Conservation (phyloP, 2,797 vertebrate genomes). For the Lepilemur septentrionalis region DNA sequence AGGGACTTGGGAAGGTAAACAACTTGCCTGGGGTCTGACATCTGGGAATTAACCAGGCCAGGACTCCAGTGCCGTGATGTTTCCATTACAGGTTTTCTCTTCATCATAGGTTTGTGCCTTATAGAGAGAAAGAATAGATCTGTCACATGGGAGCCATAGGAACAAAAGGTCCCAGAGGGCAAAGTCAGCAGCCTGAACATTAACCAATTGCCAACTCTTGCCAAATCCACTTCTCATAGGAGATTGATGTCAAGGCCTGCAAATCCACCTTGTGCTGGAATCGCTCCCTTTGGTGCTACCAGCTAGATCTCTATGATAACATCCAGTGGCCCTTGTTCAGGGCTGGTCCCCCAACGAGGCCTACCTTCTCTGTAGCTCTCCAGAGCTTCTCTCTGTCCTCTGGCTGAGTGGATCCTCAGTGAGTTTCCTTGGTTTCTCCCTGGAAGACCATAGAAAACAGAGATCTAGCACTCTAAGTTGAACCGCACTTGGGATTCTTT, state of each 20-base stretch:
- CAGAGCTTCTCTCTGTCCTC: background rate
- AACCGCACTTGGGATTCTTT: background rate
- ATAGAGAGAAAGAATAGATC: background rate
- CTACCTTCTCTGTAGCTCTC: background rate
- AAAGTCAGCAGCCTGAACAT: background rate
- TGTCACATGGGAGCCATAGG: background rate
- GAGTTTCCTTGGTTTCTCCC: background rate
- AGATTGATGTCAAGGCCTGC: background rate
- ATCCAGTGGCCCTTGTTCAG: background rate
- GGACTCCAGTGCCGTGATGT: background rate
- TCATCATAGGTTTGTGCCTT: background rate
- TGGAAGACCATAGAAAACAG: background rate
- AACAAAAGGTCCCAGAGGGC: conserved; percentile 18
- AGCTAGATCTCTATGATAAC: background rate
- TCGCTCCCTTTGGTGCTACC: background rate
- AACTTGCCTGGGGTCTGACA: background rate
- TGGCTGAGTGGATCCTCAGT: background rate
- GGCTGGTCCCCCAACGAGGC: background rate
- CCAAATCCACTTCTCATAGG: background rate
- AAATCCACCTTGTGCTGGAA: background rate
- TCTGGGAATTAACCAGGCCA: background rate
- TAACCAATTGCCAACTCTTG: background rate
- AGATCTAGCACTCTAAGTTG: background rate
- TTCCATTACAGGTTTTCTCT: background rate
- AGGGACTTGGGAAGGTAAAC: background rate